A percentile compares a stretch with the other conserved stretches of the same genome.
These are phyloP conservation scores for Sinhomidia bicolor DNA, from an alignment of 2,888 invertebrate genomes.

Conservation along the genomic window DNA sequence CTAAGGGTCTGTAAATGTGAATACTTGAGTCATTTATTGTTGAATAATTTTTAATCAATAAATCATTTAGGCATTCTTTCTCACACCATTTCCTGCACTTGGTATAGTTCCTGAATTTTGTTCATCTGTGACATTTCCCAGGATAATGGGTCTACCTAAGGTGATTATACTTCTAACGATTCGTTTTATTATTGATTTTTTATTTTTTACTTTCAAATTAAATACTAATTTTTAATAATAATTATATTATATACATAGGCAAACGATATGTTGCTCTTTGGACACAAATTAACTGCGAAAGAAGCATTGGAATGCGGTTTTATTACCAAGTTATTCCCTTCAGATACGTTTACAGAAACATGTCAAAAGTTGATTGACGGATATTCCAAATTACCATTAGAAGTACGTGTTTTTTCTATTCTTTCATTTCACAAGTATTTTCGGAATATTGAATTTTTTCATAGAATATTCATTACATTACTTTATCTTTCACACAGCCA, in stretches of 20 bases:
- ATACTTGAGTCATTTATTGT: too few relatives aligned
- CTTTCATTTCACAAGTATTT: too few relatives aligned
- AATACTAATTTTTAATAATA: too few relatives aligned
- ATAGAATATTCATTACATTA: too few relatives aligned
- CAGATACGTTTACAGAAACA: slow-evolving; percentile 31
- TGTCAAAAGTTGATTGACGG: slow-evolving; percentile 34
- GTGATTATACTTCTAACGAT: too few relatives aligned
- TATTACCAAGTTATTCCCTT: slow-evolving; percentile 46
- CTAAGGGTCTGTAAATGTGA: not conserved
- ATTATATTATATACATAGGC: slow-evolving; percentile 26
- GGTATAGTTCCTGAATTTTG: slow-evolving; percentile 63
- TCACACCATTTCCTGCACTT: slow-evolving; percentile 47
- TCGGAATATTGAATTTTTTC: too few relatives aligned
- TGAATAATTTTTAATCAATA: too few relatives aligned
- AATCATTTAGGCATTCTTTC: slow-evolving; percentile 63
- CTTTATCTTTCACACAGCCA: slow-evolving; percentile 22
- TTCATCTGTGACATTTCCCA: too few relatives aligned
- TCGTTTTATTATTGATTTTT: too few relatives aligned
- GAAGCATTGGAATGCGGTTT: slow-evolving; percentile 56
- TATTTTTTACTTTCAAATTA: too few relatives aligned
- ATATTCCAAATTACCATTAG: slow-evolving; percentile 43
- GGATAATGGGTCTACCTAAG: slow-evolving; percentile 54
- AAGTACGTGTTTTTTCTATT: slow-evolving; percentile 18
- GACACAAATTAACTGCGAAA: slow-evolving; percentile 55
- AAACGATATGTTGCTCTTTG: slow-evolving; percentile 49